phyloP scores from a whole-genome alignment of 2,797 vertebrate species.

The Coccyzus lansbergi region DNA sequence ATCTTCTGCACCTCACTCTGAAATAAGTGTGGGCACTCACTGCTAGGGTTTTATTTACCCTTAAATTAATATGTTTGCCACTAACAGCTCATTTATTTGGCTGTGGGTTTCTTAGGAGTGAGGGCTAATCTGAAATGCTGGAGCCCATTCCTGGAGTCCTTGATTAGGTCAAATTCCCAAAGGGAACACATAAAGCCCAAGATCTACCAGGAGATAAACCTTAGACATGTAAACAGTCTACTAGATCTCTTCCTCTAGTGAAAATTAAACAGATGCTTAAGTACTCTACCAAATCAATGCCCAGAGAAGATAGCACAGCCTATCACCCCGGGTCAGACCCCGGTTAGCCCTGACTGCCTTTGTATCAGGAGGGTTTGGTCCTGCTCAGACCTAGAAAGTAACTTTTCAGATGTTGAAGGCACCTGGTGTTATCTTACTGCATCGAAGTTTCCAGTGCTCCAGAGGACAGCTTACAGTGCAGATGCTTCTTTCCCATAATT shows the following conservation, averaged over 20 bases:
- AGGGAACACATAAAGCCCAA: not conserved
- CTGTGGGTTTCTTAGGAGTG: not conserved
- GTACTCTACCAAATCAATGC: not conserved
- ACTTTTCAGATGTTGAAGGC: not conserved
- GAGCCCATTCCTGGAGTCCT: not conserved
- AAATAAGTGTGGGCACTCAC: not conserved
- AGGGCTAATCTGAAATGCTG: not conserved
- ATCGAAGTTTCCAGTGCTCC: not conserved
- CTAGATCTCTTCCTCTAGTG: not conserved
- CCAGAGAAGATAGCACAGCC: not conserved
- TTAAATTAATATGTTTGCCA: conserved; percentile 34
- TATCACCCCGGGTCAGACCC: not conserved
- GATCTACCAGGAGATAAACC: conserved; percentile 38
- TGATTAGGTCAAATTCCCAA: conserved; percentile 43
- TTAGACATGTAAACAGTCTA: conserved; percentile 20
- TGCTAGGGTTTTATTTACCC: not conserved
- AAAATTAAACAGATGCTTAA: conserved; percentile 48
- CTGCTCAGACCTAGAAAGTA: not conserved
- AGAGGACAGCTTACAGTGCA: not conserved
- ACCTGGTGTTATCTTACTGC: not conserved
- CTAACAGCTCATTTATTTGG: not conserved
- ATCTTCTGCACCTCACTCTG: rapidly evolving
- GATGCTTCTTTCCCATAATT: not conserved
- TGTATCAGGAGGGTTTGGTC: not conserved
- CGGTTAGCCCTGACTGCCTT: not conserved